phyloP scores from a whole-genome alignment of 2,113 vertebrate genomes.

The Notechis scutatus region DNA sequence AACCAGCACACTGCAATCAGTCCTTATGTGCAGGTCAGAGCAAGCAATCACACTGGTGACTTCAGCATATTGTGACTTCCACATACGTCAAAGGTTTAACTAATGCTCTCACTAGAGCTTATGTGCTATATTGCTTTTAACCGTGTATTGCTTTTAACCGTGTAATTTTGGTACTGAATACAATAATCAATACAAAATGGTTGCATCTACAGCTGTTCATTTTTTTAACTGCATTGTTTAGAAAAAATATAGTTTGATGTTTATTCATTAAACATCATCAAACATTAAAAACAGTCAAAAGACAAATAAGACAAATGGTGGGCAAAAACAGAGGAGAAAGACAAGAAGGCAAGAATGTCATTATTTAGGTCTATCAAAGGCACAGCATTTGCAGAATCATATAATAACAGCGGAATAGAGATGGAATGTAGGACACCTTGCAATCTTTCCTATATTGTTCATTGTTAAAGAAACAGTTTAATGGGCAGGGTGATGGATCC shows the following conservation, averaged over 20 bases:
- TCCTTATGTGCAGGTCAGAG: neutral
- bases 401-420: neutral
- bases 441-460: neutral
- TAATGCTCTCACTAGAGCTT: too few relatives aligned
- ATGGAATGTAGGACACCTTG: neutral
- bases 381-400: neutral
- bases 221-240: neutral
- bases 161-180: too few relatives aligned
- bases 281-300: neutral
- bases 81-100: too few relatives aligned
- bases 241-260: neutral
- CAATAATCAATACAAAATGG: too few relatives aligned
- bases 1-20: neutral
- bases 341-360: neutral
- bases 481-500: neutral
- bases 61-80: neutral
- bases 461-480: neutral
- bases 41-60: neutral
- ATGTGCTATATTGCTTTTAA: too few relatives aligned
- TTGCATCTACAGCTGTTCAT: too few relatives aligned
- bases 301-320: neutral
- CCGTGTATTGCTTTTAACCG: too few relatives aligned
- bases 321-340: neutral
- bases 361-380: neutral
- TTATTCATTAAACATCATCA: neutral